Percentiles rank a stretch among this genome's conserved stretches.
These are phyloP conservation scores for Trileptium ribeirensis DNA, from an alignment of 2,888 invertebrate genomes.

Conservation along the genomic window DNA sequence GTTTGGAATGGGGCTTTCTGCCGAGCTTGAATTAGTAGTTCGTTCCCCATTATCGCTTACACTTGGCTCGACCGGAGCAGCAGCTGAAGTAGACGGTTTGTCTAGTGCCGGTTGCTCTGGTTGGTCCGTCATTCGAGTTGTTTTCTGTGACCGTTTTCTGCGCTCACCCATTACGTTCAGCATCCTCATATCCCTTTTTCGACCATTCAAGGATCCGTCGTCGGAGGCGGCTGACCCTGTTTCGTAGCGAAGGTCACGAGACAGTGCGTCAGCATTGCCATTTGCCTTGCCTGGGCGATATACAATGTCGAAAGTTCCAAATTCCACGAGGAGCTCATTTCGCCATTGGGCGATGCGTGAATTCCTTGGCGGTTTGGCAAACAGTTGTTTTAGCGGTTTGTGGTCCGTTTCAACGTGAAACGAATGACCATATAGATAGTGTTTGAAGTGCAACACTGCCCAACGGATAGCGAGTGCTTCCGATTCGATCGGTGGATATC, in stretches of 20 bases:
- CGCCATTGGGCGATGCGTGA: conserved; percentile 55
- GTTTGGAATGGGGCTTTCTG: too few relatives aligned
- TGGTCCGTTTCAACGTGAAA: conserved; percentile 26
- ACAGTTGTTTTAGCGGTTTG: conserved; percentile 23
- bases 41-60: too few relatives aligned
- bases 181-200: too few relatives aligned
- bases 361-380: conserved; percentile 48
- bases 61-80: too few relatives aligned
- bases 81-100: too few relatives aligned
- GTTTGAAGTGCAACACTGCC: conserved; percentile 28
- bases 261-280: conserved; percentile 52
- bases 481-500: conserved; percentile 37
- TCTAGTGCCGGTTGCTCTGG: too few relatives aligned
- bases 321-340: conserved; percentile 50
- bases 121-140: neutral
- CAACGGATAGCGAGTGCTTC: conserved; percentile 39
- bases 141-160: too few relatives aligned
- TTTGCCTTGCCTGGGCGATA: conserved; percentile 53
- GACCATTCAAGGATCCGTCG: too few relatives aligned
- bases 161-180: too few relatives aligned
- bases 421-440: conserved; percentile 19
- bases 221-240: too few relatives aligned
- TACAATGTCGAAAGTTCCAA: conserved; percentile 46
- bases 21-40: too few relatives aligned
- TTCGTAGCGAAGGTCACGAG: conserved; percentile 29